Percentiles rank a stretch among this genome's conserved stretches.
These are phyloP conservation scores for Nilaparvata lugens DNA, from an alignment of 1,140 invertebrate genomes.

Conservation along the genomic window DNA sequence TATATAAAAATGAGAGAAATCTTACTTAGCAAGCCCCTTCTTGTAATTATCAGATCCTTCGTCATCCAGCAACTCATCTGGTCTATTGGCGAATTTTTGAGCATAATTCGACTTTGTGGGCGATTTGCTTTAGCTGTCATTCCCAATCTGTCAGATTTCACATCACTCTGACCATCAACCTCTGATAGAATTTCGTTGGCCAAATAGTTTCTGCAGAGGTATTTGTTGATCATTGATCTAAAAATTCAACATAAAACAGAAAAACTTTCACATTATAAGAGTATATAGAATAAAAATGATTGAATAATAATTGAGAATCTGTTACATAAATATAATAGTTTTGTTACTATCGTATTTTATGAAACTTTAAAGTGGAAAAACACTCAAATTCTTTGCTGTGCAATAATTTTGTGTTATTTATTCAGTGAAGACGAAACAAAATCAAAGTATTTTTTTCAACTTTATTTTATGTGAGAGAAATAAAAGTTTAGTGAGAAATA, in stretches of 20 bases:
- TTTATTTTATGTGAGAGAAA: too few species aligned
- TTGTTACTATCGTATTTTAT: too few species aligned
- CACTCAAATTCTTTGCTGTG: not conserved
- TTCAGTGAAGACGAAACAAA: too few species aligned
- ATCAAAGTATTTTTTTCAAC: too few species aligned
- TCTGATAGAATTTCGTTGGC: slow-evolving; percentile 56
- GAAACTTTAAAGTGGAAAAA: not conserved
- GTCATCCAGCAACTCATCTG: slow-evolving; percentile 48
- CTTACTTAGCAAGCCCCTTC: slow-evolving; percentile 56
- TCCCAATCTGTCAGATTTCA: not conserved
- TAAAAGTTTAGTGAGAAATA: too few species aligned
- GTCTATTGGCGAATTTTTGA: slow-evolving; percentile 22
- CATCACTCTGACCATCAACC: slow-evolving; percentile 26
- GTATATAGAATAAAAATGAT: too few species aligned
- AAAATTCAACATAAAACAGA: not conserved
- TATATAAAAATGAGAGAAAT: not conserved
- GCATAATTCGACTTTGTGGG: slow-evolving; percentile 25
- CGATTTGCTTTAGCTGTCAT: slow-evolving; percentile 37
- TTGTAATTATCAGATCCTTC: slow-evolving; percentile 56
- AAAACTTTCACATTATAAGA: too few species aligned
- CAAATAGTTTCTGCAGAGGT: slow-evolving; percentile 55
- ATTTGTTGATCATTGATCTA: slow-evolving; percentile 63
- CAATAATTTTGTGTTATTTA: too few species aligned
- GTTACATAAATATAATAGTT: too few species aligned
- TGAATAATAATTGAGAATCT: too few species aligned